Conservation (phyloP, 1,140 invertebrate species). For the Drosophila sp. region DNA sequence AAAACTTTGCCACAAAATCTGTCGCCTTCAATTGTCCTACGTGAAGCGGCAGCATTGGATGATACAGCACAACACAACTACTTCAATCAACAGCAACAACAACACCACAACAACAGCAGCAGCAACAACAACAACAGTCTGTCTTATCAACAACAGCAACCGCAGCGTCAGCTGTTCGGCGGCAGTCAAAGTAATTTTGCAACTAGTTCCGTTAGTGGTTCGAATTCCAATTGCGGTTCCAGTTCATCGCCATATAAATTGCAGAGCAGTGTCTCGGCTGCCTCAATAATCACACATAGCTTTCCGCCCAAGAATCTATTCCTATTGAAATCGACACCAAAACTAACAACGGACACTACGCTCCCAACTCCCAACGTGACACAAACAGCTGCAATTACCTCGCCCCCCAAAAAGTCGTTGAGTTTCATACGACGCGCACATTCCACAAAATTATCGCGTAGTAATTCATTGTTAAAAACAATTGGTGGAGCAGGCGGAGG, state of each 20-base stretch:
- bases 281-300: constrained; percentile 71
- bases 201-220: background rate
- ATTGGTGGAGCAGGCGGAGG: constrained; percentile 50
- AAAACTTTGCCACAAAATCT: constrained; percentile 87
- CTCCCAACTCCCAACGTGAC: constrained; percentile 11
- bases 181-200: constrained; percentile 55
- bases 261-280: constrained; percentile 65
- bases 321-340: constrained; percentile 80
- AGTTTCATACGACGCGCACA: constrained; percentile 89
- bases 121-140: constrained; percentile 24
- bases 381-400: constrained; percentile 34
- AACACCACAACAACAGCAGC: constrained; percentile 21
- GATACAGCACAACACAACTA: constrained; percentile 22
- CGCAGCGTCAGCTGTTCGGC: constrained; percentile 62
- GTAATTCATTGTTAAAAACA: constrained; percentile 87
- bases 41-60: constrained; percentile 71
- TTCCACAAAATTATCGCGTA: constrained; percentile 89
- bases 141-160: constrained; percentile 3
- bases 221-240: background rate
- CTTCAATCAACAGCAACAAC: background rate
- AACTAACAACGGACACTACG: constrained; percentile 39
- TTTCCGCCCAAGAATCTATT: constrained; percentile 84
- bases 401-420: constrained; percentile 85
- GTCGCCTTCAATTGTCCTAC: constrained; percentile 72
- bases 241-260: constrained; percentile 60